Percentiles rank a stretch among this genome's conserved stretches.
Evolutionary conservation across 2,113 vertebrate genomes (phyloP).

Genomic region (Perca fluviatilis): DNA sequence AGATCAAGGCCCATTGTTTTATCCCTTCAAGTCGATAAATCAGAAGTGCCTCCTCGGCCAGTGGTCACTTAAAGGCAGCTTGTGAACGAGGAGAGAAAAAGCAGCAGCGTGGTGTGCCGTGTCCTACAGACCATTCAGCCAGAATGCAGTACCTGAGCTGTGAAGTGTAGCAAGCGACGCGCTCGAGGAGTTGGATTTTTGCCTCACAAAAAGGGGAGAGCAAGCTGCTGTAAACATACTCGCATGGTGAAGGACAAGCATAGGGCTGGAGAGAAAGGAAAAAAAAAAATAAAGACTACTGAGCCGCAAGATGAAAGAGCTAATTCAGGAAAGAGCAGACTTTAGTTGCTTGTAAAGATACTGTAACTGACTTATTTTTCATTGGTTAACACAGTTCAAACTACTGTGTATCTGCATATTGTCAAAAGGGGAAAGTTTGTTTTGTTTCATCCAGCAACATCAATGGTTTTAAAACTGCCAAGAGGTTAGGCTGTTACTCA

Average conservation of each 20-base stretch:
- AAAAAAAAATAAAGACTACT: slow-evolving; percentile 38
- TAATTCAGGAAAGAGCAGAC: slow-evolving; percentile 1
- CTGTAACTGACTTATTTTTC: slow-evolving; percentile 13
- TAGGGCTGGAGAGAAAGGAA: slow-evolving; percentile 33
- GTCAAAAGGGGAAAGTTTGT: slow-evolving; percentile 37
- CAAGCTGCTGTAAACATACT: slow-evolving; percentile 71
- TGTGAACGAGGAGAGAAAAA: slow-evolving; percentile 42
- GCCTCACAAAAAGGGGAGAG: slow-evolving; percentile 55
- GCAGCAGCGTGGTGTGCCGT: slow-evolving; percentile 16
- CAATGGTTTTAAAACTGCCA: slow-evolving; percentile 48
- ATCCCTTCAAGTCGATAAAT: slow-evolving; percentile 63
- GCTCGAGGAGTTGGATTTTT: slow-evolving; percentile 73
- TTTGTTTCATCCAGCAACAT: slow-evolving; percentile 50
- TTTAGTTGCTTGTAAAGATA: not conserved
- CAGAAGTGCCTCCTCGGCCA: slow-evolving; percentile 46
- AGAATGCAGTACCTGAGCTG: slow-evolving; percentile 61
- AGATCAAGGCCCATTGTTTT: slow-evolving; percentile 63
- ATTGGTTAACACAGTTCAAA: slow-evolving; percentile 22
- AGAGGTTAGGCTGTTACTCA: slow-evolving; percentile 70
- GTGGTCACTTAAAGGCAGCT: slow-evolving; percentile 73
- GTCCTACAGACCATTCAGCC: slow-evolving; percentile 55
- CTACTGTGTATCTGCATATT: slow-evolving; percentile 16
- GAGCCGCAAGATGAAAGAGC: slow-evolving; percentile 22
- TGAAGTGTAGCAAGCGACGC: slow-evolving; percentile 71
- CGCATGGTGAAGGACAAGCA: slow-evolving; percentile 64